Conservation (phyloP, 2,797 vertebrate species). For the Leptoclinus maculatus region DNA sequence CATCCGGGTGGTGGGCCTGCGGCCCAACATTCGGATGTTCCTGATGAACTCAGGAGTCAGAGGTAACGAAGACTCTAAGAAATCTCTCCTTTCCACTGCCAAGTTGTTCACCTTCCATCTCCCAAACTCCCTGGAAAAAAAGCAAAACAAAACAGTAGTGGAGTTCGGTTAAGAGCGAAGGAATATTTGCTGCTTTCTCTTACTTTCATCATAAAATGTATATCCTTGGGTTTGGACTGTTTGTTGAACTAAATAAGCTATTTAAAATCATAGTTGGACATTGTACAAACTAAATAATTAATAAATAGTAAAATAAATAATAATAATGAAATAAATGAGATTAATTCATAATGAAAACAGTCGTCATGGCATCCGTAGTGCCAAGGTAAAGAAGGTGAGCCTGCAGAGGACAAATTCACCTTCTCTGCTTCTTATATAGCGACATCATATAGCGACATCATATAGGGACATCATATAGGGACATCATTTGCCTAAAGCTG, state of each 20-base stretch:
- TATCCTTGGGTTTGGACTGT: not conserved
- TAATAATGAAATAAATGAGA: too few species aligned
- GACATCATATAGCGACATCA: conserved; percentile 14
- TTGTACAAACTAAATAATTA: not conserved
- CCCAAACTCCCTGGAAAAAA: conserved; percentile 92
- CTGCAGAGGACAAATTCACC: conserved; percentile 7
- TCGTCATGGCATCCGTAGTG: not conserved
- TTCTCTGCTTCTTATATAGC: not conserved
- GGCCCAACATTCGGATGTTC: conserved; percentile 93
- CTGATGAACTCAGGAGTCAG: conserved; percentile 95
- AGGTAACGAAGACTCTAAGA: conserved; percentile 92
- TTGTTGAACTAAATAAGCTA: not conserved
- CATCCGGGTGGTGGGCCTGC: conserved; percentile 91
- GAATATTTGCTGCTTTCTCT: not conserved
- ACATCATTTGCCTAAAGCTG: conserved; percentile 43
- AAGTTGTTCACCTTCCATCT: conserved; percentile 99
- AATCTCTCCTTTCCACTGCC: conserved; percentile 94
- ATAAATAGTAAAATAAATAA: not conserved
- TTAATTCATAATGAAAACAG: not conserved
- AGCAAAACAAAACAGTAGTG: not conserved
- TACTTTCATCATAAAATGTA: not conserved
- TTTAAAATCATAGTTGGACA: not conserved
- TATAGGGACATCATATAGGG: conserved; percentile 23
- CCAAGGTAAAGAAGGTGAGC: conserved; percentile 11
- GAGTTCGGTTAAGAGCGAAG: conserved; percentile 33